Conservation (phyloP, 2,797 vertebrate species). For the Phalloptychus januarius region DNA sequence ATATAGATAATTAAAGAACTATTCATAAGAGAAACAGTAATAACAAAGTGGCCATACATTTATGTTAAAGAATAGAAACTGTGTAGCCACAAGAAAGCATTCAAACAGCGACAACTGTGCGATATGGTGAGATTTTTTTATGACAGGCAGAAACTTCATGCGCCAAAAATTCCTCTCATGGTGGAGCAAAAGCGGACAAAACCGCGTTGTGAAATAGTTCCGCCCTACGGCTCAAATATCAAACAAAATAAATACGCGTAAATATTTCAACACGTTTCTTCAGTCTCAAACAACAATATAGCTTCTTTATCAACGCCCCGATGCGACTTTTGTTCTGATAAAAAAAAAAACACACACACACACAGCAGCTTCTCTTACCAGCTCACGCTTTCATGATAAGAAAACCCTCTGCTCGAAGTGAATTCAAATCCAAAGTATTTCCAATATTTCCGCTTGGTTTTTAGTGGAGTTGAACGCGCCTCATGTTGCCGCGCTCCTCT, state of each 20-base stretch:
- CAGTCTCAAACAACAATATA: not conserved
- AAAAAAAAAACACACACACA: not conserved
- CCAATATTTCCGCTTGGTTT: constrained; percentile 43
- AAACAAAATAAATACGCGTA: not conserved
- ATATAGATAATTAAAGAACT: constrained; percentile 4
- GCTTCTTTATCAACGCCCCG: constrained; percentile 7
- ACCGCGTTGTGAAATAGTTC: constrained; percentile 33
- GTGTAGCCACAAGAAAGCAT: not conserved
- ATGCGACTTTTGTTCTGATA: not conserved
- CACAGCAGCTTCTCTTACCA: constrained; percentile 63
- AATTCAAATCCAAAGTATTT: constrained; percentile 38
- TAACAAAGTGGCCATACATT: not conserved
- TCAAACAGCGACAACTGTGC: constrained; percentile 66
- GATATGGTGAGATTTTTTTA: constrained; percentile 61
- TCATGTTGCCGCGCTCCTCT: constrained; percentile 57
- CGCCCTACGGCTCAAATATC: not conserved
- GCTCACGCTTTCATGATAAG: constrained; percentile 66
- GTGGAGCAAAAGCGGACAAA: constrained; percentile 63
- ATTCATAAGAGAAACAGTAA: not conserved
- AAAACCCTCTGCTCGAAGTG: constrained; percentile 22
- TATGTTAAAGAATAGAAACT: not conserved
- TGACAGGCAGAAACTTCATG: constrained; percentile 57
- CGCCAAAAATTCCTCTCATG: constrained; percentile 74
- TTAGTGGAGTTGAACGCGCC: constrained; percentile 46
- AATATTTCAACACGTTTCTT: not conserved